Evolutionary conservation across 2,797 vertebrate species (phyloP).

Genomic region (Neostethus bicornis): DNA sequence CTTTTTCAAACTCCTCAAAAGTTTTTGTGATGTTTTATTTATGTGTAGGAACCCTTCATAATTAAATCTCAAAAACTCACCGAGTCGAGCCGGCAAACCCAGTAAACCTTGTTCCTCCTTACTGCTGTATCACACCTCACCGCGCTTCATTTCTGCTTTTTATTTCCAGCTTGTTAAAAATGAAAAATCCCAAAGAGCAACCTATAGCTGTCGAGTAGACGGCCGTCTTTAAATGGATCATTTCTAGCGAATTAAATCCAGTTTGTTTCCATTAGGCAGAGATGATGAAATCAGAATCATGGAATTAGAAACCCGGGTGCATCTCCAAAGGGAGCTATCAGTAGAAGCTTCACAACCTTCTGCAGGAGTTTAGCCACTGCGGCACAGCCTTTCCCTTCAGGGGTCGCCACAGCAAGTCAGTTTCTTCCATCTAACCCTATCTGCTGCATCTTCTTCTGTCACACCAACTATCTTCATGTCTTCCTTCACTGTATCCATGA

Average conservation of each 20-base stretch:
- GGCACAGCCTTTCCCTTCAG: too few species aligned
- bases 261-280: constrained; percentile 56
- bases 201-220: constrained; percentile 17
- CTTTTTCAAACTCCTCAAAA: constrained; percentile 15
- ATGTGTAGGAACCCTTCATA: constrained; percentile 46
- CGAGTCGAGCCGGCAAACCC: constrained; percentile 12
- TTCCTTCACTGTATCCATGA: too few species aligned
- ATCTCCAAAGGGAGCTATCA: too few species aligned
- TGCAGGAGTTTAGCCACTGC: too few species aligned
- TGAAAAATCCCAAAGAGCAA: constrained; percentile 1
- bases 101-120: neutral
- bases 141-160: neutral
- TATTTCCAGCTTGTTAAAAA: constrained; percentile 3
- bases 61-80: constrained; percentile 40
- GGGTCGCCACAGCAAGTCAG: too few species aligned
- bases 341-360: too few species aligned
- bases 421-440: too few species aligned
- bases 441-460: too few species aligned
- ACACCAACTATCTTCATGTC: too few species aligned
- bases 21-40: constrained; percentile 25
- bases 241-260: constrained; percentile 30
- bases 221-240: too few species aligned
- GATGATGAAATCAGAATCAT: too few species aligned
- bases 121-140: neutral
- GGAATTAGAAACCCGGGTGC: too few species aligned